Percentiles rank a stretch among this genome's conserved stretches.
Evolutionary conservation across 23 tunicate genomes (phyloP).

Genomic region (Styela clava): DNA sequence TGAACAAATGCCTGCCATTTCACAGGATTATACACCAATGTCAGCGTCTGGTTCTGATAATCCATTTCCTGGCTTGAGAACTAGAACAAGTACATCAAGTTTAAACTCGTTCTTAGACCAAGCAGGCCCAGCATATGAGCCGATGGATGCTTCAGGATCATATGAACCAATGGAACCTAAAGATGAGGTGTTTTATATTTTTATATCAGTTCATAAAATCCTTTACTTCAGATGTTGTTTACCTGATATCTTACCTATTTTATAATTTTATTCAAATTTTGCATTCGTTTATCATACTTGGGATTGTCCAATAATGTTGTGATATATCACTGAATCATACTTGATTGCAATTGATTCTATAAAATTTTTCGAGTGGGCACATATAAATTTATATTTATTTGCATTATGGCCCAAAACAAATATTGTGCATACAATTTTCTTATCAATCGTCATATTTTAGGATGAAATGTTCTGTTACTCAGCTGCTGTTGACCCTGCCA

Average conservation of each 20-base stretch:
- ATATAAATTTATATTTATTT: too few relatives aligned
- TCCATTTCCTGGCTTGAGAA: background rate
- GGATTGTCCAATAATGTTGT: too few relatives aligned
- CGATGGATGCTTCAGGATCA: constrained; percentile 16
- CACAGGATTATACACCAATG: constrained; percentile 31
- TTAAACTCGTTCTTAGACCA: constrained; percentile 17
- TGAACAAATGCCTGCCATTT: background rate
- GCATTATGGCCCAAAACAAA: too few relatives aligned
- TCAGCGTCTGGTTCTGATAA: constrained; percentile 1
- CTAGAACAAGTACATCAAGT: constrained; percentile 7
- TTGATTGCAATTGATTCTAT: too few relatives aligned
- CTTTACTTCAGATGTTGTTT: too few relatives aligned
- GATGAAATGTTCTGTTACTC: background rate
- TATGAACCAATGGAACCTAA: constrained; percentile 21
- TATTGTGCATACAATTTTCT: too few relatives aligned
- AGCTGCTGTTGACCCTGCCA: constrained; percentile 27
- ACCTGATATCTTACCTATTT: too few relatives aligned
- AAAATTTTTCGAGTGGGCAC: too few relatives aligned
- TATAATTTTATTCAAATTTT: too few relatives aligned
- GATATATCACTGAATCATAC: too few relatives aligned
- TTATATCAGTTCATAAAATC: background rate
- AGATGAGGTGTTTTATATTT: constrained; percentile 7
- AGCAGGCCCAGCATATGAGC: background rate
- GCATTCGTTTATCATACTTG: too few relatives aligned
- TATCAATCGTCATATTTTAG: too few relatives aligned